Evolutionary conservation across 2,797 vertebrate genomes (phyloP).

Genomic region (Leptodactylus fallax): DNA sequence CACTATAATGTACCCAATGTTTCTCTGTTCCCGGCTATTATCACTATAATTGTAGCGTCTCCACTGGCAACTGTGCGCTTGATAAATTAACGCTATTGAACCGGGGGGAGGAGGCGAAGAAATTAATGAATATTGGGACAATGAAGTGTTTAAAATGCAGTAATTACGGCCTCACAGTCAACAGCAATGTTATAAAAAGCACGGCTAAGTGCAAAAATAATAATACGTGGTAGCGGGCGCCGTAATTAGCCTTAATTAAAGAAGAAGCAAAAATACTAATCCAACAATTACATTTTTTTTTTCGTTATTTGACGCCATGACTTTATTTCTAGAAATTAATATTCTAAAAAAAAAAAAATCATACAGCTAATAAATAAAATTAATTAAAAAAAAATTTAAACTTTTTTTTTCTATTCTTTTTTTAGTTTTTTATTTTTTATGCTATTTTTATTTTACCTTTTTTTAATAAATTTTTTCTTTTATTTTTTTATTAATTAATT

Average conservation of each 20-base stretch:
- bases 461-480: neutral
- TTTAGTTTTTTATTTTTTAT: neutral
- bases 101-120: constrained; percentile 28
- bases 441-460: neutral
- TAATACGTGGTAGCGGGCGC: constrained; percentile 27
- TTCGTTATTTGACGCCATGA: neutral
- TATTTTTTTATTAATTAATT: neutral
- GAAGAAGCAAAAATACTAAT: constrained; percentile 22
- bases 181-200: constrained; percentile 22
- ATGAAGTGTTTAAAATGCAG: constrained; percentile 25
- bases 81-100: constrained; percentile 50
- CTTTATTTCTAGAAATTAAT: neutral
- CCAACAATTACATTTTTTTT: neutral
- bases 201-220: constrained; percentile 30
- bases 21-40: constrained; percentile 15
- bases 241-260: constrained; percentile 48
- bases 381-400: neutral
- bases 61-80: constrained; percentile 7
- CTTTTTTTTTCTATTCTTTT: neutral
- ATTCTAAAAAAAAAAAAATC: neutral
- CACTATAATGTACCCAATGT: neutral
- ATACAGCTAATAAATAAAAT: neutral
- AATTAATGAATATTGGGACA: constrained; percentile 56
- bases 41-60: constrained; percentile 25
- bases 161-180: constrained; percentile 52